Percentiles rank a stretch among this genome's conserved stretches.
phyloP scores from a whole-genome alignment of 2,888 invertebrate genomes.

The Rapana venosa region DNA sequence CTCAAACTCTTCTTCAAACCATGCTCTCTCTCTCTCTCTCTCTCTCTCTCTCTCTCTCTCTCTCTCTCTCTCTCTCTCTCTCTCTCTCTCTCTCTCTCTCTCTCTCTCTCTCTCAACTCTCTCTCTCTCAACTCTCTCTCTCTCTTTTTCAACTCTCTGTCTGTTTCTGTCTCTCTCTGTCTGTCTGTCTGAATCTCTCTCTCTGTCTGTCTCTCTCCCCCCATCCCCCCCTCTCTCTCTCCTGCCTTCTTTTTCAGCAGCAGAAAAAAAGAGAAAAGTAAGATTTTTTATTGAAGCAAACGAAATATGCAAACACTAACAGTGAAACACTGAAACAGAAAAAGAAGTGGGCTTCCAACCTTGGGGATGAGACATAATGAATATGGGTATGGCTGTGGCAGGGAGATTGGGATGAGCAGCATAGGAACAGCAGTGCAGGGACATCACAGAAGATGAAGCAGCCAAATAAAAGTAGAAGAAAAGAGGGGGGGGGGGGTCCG shows the following conservation, averaged over 20 bases:
- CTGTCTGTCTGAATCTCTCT: background rate
- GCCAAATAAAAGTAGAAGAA: too few species aligned
- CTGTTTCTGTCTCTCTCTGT: background rate
- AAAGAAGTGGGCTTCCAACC: too few species aligned
- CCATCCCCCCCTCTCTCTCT: background rate
- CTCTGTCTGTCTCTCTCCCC: background rate
- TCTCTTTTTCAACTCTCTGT: background rate
- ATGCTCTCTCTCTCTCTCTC: background rate
- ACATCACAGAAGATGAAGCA: too few species aligned
- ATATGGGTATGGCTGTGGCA: too few species aligned
- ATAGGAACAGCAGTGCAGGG: too few species aligned
- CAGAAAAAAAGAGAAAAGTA: too few species aligned
- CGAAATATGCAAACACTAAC: too few species aligned
- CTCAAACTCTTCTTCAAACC: background rate
- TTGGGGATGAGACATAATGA: too few species aligned
- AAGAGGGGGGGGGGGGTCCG: too few species aligned
- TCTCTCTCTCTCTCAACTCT: background rate
- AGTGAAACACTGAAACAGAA: too few species aligned
- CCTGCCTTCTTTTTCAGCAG: background rate
- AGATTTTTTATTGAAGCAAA: too few species aligned
- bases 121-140: background rate
- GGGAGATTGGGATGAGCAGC: too few species aligned
- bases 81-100: background rate
- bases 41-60: constrained; percentile 8
- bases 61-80: background rate